phyloP scores from a whole-genome alignment of 2,113 vertebrate species.

The Spermophilus dauricus region DNA sequence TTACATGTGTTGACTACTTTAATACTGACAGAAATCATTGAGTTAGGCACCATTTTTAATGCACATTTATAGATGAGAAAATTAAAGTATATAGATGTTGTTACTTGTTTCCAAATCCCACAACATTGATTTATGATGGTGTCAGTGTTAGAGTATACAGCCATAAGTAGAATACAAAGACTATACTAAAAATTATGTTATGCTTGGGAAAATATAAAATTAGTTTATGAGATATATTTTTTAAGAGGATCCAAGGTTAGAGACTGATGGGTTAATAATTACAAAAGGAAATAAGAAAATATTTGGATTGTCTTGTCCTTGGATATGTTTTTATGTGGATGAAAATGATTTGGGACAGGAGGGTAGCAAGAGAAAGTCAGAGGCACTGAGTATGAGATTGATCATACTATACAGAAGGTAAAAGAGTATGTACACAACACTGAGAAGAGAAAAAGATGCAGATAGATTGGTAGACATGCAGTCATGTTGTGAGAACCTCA shows the following conservation, averaged over 20 bases:
- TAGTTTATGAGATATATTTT: not conserved
- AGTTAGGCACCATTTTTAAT: not conserved
- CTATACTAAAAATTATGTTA: not conserved
- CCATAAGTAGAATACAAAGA: not conserved
- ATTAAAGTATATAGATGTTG: not conserved
- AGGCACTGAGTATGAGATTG: not conserved
- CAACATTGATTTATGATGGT: not conserved
- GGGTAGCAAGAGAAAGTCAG: not conserved
- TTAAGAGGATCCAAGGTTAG: not conserved
- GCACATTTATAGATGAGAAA: not conserved
- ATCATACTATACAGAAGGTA: not conserved
- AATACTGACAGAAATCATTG: not conserved
- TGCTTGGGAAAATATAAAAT: not conserved
- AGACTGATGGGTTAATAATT: not conserved
- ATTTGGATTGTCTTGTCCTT: not conserved
- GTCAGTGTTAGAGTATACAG: not conserved
- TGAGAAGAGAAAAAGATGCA: not conserved
- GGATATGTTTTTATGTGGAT: not conserved
- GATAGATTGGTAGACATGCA: not conserved
- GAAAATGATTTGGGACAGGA: not conserved
- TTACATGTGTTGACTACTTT: not conserved
- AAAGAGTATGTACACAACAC: not conserved
- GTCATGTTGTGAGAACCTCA: not conserved
- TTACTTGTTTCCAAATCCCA: not conserved
- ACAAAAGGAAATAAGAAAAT: not conserved